Conservation (phyloP, 2,797 vertebrate genomes). For the Crax fasciolata region DNA sequence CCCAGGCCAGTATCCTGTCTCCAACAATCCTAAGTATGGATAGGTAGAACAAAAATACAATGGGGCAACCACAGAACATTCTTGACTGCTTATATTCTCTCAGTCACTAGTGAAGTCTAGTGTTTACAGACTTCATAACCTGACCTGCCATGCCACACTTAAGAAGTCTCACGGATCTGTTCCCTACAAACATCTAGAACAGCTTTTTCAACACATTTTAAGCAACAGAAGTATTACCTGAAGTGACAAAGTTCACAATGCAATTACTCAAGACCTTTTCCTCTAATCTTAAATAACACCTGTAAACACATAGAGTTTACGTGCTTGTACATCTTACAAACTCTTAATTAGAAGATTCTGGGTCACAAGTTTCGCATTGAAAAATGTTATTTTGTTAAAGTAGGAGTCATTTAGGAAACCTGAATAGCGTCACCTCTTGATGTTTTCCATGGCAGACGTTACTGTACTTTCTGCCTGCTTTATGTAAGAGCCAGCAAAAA, state of each 20-base stretch:
- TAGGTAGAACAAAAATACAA: not conserved
- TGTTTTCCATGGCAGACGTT: not conserved
- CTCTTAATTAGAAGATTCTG: not conserved
- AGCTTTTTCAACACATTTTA: not conserved
- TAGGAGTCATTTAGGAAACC: not conserved
- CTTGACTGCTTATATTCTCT: not conserved
- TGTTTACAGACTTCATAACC: not conserved
- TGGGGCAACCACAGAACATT: rapidly evolving
- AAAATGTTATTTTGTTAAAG: not conserved
- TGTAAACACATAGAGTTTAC: not conserved
- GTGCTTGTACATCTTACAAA: not conserved
- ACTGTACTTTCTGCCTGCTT: not conserved
- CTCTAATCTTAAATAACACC: not conserved
- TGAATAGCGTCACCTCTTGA: not conserved
- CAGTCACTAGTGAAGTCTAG: not conserved
- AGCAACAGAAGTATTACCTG: not conserved
- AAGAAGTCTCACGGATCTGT: not conserved
- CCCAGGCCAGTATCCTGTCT: not conserved
- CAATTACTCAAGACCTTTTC: not conserved
- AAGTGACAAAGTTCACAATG: not conserved
- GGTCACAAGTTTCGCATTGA: not conserved
- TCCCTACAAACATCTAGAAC: not conserved
- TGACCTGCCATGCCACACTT: not conserved
- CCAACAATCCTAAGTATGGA: not conserved
- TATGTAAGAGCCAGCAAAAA: not conserved